Evolutionary conservation across 2,888 invertebrate species (phyloP).

Genomic region (Drosophila koepferae): DNA sequence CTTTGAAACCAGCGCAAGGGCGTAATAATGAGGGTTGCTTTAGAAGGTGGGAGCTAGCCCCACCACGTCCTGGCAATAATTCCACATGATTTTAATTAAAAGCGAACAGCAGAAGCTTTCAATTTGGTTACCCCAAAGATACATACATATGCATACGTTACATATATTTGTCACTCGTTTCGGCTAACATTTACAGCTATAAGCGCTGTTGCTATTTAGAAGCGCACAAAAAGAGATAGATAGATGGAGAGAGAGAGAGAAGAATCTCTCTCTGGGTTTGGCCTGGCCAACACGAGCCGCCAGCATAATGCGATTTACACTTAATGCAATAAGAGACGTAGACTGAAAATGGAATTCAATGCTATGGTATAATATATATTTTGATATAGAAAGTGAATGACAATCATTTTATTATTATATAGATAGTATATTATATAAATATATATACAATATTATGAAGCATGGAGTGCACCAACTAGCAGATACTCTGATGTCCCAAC

Average conservation of each 20-base stretch:
- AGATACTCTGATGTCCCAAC: no score
- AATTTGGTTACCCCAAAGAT: conserved; percentile 5
- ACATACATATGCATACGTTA: not conserved
- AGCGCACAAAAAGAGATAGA: not conserved
- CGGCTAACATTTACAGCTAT: not conserved
- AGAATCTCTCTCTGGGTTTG: not conserved
- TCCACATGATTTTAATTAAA: conserved; percentile 37
- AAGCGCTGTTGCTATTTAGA: conserved; percentile 11
- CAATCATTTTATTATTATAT: conserved; percentile 1
- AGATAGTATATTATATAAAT: not conserved
- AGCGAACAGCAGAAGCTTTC: conserved; percentile 12
- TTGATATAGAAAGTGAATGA: not conserved
- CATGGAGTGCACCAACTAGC: not conserved
- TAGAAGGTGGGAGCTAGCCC: not conserved
- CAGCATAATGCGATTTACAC: conserved; percentile 1
- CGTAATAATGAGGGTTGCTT: conserved; percentile 15
- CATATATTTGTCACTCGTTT: conserved; percentile 12
- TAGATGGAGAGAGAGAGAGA: not conserved
- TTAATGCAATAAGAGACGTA: not conserved
- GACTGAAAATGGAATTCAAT: not conserved
- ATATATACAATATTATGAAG: not conserved
- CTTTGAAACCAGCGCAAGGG: conserved; percentile 2
- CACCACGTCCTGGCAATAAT: conserved; percentile 22
- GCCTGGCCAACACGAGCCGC: not conserved
- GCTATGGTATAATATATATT: no score